Evolutionary conservation across 2,888 invertebrate species (phyloP).

Genomic region (Caenorhabditis sp.): DNA sequence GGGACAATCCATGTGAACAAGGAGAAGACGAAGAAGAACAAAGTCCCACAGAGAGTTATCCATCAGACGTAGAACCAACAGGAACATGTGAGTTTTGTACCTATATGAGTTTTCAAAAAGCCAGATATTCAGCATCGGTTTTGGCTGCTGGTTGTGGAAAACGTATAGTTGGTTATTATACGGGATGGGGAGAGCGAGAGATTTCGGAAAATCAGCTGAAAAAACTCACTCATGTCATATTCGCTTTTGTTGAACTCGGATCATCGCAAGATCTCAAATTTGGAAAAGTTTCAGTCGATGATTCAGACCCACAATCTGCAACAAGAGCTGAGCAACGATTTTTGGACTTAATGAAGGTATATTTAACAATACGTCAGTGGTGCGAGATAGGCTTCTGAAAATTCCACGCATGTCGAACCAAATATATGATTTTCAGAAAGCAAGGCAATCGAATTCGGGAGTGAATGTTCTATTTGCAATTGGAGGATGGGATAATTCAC

Average conservation of each 20-base stretch:
- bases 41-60: too few relatives aligned
- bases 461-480: slow-evolving; percentile 61
- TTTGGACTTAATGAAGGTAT: slow-evolving; percentile 30
- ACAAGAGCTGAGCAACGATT: slow-evolving; percentile 35
- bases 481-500: slow-evolving; percentile 70
- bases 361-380: too few relatives aligned
- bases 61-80: slow-evolving; percentile 21
- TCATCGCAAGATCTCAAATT: slow-evolving; percentile 41
- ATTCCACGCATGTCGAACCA: too few relatives aligned
- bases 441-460: neutral
- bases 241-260: slow-evolving; percentile 50
- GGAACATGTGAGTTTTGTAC: slow-evolving; percentile 3
- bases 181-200: slow-evolving; percentile 51
- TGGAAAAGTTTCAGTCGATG: slow-evolving; percentile 40
- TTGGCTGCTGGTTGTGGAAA: slow-evolving; percentile 40
- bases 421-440: too few relatives aligned
- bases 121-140: slow-evolving; percentile 9
- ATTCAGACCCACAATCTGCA: slow-evolving; percentile 23
- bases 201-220: slow-evolving; percentile 36
- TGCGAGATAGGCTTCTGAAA: too few relatives aligned
- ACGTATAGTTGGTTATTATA: slow-evolving; percentile 54
- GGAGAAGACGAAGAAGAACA: neutral
- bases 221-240: slow-evolving; percentile 52
- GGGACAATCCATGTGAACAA: slow-evolving; percentile 19
- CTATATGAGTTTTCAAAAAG: neutral